Evolutionary conservation across 1,140 invertebrate genomes (phyloP).

Genomic region (Parapsyche elsis): DNA sequence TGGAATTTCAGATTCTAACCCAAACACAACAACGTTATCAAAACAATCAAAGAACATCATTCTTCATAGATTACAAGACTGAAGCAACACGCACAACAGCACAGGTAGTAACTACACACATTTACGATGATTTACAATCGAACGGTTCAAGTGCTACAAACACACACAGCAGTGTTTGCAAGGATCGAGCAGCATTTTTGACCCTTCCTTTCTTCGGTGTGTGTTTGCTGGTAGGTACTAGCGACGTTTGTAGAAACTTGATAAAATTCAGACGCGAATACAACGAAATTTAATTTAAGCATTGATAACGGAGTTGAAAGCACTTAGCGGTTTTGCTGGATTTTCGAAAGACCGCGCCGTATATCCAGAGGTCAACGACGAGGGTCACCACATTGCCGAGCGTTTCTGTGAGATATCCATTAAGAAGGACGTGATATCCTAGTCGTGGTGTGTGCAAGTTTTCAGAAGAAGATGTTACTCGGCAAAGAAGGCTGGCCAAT

Average conservation of each 20-base stretch:
- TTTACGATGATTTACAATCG: not conserved
- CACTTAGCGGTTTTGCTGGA: not conserved
- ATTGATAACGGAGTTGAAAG: no score
- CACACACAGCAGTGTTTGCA: no score
- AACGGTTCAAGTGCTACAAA: no score
- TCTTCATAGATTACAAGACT: not conserved
- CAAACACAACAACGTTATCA: not conserved
- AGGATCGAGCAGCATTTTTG: no score
- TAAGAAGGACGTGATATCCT: conserved; percentile 50
- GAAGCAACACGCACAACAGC: not conserved
- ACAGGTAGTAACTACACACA: not conserved
- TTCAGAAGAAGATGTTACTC: conserved; percentile 21
- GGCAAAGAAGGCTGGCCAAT: conserved; percentile 18
- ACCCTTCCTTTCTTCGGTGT: not conserved
- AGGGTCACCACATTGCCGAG: conserved; percentile 42
- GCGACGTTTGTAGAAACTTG: not conserved
- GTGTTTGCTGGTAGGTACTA: not conserved
- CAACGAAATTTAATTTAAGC: no score
- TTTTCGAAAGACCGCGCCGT: conserved; percentile 16
- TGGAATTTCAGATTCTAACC: not conserved
- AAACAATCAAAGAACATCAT: not conserved
- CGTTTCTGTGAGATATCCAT: conserved; percentile 49
- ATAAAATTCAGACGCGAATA: no score
- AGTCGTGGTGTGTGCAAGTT: not conserved
- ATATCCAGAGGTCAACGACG: conserved; percentile 36